Evolutionary conservation across 2,888 invertebrate species (phyloP).

Genomic region (Bembecia ichneumoniformis): DNA sequence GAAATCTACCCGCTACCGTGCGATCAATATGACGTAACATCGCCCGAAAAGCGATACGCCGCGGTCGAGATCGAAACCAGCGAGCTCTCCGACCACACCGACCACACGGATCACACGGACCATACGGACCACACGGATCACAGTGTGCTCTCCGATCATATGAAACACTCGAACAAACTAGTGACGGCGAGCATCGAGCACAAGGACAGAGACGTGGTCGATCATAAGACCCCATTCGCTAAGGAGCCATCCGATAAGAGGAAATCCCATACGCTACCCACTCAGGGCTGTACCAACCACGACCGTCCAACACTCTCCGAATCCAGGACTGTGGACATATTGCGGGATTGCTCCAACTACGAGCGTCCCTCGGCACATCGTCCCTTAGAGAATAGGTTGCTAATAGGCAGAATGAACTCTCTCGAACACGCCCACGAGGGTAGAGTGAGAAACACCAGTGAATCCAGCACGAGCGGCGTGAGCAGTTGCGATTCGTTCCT

Average conservation of each 20-base stretch:
- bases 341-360: slow-evolving; percentile 47
- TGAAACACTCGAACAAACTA: slow-evolving; percentile 29
- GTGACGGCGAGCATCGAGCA: slow-evolving; percentile 11
- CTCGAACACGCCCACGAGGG: slow-evolving; percentile 56
- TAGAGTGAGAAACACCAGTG: slow-evolving; percentile 67
- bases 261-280: slow-evolving; percentile 73
- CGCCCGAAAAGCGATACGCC: slow-evolving; percentile 44
- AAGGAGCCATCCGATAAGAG: slow-evolving; percentile 42
- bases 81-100: slow-evolving; percentile 64
- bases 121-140: slow-evolving; percentile 60
- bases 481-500: slow-evolving; percentile 85
- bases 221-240: slow-evolving; percentile 25
- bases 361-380: slow-evolving; percentile 41
- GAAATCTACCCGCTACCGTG: slow-evolving; percentile 64
- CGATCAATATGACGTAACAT: slow-evolving; percentile 44
- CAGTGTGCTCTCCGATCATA: slow-evolving; percentile 48
- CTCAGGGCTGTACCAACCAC: slow-evolving; percentile 68
- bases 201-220: slow-evolving; percentile 41
- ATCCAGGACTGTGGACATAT: slow-evolving; percentile 77
- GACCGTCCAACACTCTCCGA: slow-evolving; percentile 78
- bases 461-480: slow-evolving; percentile 86
- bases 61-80: slow-evolving; percentile 50
- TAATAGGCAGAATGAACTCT: slow-evolving; percentile 52
- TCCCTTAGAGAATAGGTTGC: slow-evolving; percentile 36
- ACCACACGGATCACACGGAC: slow-evolving; percentile 63